Evolutionary conservation across 2,113 vertebrate species (phyloP), one percentile per base, ranked within the genome.

Genomic region (Engystomops pustulosus): DNA sequence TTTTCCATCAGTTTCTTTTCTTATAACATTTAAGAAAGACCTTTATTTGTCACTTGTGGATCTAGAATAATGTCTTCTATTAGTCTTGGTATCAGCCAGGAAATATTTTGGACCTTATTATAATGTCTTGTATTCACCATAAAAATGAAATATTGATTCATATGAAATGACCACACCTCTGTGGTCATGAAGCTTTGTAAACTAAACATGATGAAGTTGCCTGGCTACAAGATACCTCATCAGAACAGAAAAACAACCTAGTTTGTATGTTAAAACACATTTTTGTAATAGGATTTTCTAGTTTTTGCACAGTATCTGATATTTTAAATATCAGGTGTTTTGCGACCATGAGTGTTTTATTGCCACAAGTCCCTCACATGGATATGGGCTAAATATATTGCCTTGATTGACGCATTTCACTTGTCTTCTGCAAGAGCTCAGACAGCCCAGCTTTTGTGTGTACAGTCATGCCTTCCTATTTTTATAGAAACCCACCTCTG

Each of bases 401-500:
- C 34, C 53, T 25, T 78, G 75, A 78, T 78, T 60, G 75, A 60
- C 32, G 6, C 60, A 55, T 23, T 60, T 58, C 41, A 34, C n/a
- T 34, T 41, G 51, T 60, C 53, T 58, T 34, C 20, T 38, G 34
- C 49, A 38, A 58, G n/a, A 15, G 49, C 75, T 78, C 75, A 58
- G 25, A 49, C 67, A 58, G 67, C 79, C 45, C 69, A 69, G 45
- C 62, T 51, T 18, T 44, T 71, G 41, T 71, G 67, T 20, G 14
- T 58, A 36, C 15, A 27, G 49, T 32, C 6, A 41, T 30, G 65
- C 51, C 32, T 69, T 72, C 80, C 69, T 72, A 82, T 70, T 70
- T 58, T 60, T 34, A 60, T 9, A 60, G 51, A 25, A 82, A 41
- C 32, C 34, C 49, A 70, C 69, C 44, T 45, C n/a, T 82, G 69